These are phyloP conservation scores for Megalops atlanticus DNA, from an alignment of 2,113 vertebrate species.

Conservation along the genomic window DNA sequence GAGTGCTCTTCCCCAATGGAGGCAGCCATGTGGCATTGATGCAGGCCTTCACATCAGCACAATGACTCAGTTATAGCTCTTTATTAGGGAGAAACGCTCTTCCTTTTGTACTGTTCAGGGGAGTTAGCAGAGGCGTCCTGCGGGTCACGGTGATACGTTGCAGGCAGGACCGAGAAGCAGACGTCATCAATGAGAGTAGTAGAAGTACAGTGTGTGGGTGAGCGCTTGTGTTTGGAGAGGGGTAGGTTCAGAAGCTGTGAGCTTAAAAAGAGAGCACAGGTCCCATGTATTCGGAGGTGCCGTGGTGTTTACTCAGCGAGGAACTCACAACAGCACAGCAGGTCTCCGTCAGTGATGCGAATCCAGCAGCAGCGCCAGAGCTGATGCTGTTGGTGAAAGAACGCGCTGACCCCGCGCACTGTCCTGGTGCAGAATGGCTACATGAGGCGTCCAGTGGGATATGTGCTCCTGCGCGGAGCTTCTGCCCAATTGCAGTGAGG, in stretches of 20 bases:
- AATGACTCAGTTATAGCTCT: conserved; percentile 37
- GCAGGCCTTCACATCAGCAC: conserved; percentile 23
- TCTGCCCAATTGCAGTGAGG: neutral
- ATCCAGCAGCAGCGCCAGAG: neutral
- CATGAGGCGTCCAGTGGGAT: neutral
- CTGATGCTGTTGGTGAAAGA: neutral
- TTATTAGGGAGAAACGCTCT: conserved; percentile 24
- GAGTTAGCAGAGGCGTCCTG: neutral
- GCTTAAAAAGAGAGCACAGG: neutral
- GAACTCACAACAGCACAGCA: neutral
- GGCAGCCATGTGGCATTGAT: conserved; percentile 41
- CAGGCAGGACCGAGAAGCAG: neutral
- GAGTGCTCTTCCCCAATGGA: conserved; percentile 19
- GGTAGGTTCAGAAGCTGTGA: neutral
- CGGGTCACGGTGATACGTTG: neutral
- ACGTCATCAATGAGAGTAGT: neutral
- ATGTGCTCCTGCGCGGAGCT: neutral
- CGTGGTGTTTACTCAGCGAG: neutral
- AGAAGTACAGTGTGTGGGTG: neutral
- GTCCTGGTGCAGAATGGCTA: neutral
- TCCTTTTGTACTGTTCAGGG: neutral
- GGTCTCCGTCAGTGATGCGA: neutral
- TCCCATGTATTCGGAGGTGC: neutral
- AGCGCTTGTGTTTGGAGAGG: neutral
- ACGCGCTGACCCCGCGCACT: neutral